These are phyloP conservation scores for Mionectes olivaceus DNA, from an alignment of 2,797 vertebrate genomes.

Conservation along the genomic window DNA sequence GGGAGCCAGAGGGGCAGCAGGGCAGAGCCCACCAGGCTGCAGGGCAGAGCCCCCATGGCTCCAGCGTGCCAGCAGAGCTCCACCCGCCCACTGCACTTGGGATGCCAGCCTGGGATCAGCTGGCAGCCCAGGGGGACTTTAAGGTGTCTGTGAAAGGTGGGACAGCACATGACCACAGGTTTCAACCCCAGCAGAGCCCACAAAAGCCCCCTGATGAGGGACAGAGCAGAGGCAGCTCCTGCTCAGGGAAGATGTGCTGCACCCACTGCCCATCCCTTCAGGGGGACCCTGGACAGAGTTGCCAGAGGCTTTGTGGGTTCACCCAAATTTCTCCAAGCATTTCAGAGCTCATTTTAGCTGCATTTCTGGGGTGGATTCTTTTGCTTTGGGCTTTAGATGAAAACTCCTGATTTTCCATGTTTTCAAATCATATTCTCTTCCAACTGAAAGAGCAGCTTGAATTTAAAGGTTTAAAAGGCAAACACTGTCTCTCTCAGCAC, in stretches of 20 bases:
- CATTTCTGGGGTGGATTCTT: neutral
- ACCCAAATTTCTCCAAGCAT: neutral
- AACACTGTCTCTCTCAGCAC: neutral
- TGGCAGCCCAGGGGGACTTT: neutral
- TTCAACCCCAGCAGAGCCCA: neutral
- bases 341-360: neutral
- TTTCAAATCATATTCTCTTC: neutral
- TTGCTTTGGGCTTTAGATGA: neutral
- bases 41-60: accelerated
- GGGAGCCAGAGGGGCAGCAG: neutral
- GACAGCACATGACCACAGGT: neutral
- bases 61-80: neutral
- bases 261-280: neutral
- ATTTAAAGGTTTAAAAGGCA: neutral
- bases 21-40: neutral
- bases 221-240: neutral
- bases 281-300: accelerated
- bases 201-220: accelerated
- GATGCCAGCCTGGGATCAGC: neutral
- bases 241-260: neutral
- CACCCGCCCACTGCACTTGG: neutral
- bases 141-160: neutral
- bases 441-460: neutral
- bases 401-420: neutral
- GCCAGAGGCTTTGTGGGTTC: neutral